Conservation (phyloP, 2,888 invertebrate species). For the Mycalesis mineus region DNA sequence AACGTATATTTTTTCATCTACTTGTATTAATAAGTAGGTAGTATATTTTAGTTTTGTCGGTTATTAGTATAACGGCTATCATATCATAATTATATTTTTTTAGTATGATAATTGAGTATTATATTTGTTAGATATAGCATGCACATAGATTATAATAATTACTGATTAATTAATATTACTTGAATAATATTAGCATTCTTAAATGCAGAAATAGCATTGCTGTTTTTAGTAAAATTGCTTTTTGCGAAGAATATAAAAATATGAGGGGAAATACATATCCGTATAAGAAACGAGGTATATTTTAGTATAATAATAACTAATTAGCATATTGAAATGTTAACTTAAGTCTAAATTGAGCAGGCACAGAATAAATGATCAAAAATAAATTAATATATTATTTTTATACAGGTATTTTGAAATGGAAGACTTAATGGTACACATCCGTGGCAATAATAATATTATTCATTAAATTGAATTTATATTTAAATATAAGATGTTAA, state of each 20-base stretch:
- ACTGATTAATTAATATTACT: conserved; percentile 18
- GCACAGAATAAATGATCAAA: conserved; percentile 54
- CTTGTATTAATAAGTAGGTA: conserved; percentile 29
- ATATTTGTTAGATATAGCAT: conserved; percentile 36
- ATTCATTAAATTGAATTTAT: conserved; percentile 39
- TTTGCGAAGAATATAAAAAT: conserved; percentile 18
- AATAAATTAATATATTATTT: conserved; percentile 43
- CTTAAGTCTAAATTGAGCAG: conserved; percentile 61
- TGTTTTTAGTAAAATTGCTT: conserved; percentile 14
- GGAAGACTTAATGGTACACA: conserved; percentile 73
- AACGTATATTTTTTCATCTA: conserved; percentile 34
- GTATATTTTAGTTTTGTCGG: conserved; percentile 28
- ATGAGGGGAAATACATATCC: conserved; percentile 15
- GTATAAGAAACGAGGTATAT: conserved; percentile 5
- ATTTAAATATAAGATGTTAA: conserved; percentile 46
- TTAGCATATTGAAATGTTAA: conserved; percentile 40
- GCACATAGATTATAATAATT: conserved; percentile 31
- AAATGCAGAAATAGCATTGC: conserved; percentile 17
- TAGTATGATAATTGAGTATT: conserved; percentile 31
- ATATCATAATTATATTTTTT: conserved; percentile 36
- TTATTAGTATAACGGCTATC: conserved; percentile 38
- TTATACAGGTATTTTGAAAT: conserved; percentile 62
- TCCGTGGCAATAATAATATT: conserved; percentile 48
- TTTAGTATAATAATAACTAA: conserved; percentile 24
- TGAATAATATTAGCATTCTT: conserved; percentile 12